Base-by-base conservation (phyloP, 2,797 vertebrate species). In the Gadopsis marmoratus region DNA sequence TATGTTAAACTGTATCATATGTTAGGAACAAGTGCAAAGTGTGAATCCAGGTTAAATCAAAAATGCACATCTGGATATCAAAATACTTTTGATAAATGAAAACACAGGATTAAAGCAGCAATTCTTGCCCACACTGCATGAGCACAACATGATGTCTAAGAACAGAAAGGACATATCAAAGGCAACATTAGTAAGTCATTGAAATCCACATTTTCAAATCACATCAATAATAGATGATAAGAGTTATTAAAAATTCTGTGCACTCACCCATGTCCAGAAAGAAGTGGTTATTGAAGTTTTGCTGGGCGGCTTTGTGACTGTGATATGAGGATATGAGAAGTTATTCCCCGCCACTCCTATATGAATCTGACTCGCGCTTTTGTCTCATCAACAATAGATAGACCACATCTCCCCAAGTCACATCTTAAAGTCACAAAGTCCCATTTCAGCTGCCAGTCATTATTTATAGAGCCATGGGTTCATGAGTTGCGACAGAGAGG, bases 381-480 rank as follows among this genome's bases (percentile, higher is more conserved):
- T 96, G 95, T 96, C 90, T 94, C 91, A 92, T 91, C 92, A 95
- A 96, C 96, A 96, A 96, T 96, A 95, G 94, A 96, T 94, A 94
- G 93, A 95, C 91, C 94, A 92, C 89, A 80, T 91, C 93, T 93
- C 88, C 90, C 79, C 75, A 75, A 88, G 90, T 90, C 92, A 87
- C 93, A 94, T 94, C 95, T 96, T 96, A 96, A 96, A 96, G 96
- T 93, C 91, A 93, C 96, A 96, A 95, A 92, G 92, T 89, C 93
- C 92, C 91, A 92, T 95, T 95, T 95, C 91, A 93, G 88, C 91
- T 93, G 92, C 93, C 92, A 92, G 82, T 87, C 87, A 94, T 94
- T 93, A 93, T 93, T 93, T 90, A 92, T 90, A 76, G 86, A 78
- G 84, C 89, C 74, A 59, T 60, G 79, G 80, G 70, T 84, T 83